A percentile compares a stretch with the other conserved stretches of the same genome.
Conservation (phyloP, 2,888 invertebrate species). For the Monoplex corrugatus region DNA sequence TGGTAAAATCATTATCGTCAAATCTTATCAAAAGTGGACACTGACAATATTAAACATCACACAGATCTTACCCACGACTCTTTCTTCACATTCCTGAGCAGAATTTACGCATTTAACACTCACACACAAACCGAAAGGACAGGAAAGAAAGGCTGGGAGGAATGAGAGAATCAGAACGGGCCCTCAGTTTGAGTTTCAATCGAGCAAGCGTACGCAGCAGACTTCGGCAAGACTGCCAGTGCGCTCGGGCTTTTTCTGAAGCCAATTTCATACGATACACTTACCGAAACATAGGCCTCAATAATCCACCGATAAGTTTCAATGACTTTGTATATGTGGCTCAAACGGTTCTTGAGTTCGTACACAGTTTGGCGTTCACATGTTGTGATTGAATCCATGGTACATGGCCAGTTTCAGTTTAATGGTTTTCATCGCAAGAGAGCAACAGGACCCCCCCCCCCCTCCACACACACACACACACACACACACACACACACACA, state of each 20-base stretch:
- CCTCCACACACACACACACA: background rate
- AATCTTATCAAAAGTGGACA: too few species aligned
- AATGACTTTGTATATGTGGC: constrained; percentile 53
- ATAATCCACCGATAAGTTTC: constrained; percentile 60
- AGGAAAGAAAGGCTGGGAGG: background rate
- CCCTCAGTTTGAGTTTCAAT: background rate
- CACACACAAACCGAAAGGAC: background rate
- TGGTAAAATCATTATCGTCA: too few species aligned
- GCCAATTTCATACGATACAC: background rate
- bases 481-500: too few species aligned
- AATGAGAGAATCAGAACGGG: background rate
- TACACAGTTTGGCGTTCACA: constrained; percentile 43
- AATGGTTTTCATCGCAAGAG: background rate
- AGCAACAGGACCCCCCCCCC: background rate
- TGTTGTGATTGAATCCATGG: background rate
- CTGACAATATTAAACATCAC: too few species aligned
- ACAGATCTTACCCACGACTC: too few species aligned
- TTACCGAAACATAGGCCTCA: constrained; percentile 68
- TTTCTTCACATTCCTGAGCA: too few species aligned
- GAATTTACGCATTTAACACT: too few species aligned
- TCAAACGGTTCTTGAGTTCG: constrained; percentile 45
- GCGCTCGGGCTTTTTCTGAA: too few species aligned
- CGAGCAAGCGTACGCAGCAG: background rate
- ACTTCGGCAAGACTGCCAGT: background rate
- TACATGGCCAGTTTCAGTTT: background rate